Evolutionary conservation across 2,888 invertebrate genomes (phyloP).

Genomic region (Cryptophagus acutangulus): DNA sequence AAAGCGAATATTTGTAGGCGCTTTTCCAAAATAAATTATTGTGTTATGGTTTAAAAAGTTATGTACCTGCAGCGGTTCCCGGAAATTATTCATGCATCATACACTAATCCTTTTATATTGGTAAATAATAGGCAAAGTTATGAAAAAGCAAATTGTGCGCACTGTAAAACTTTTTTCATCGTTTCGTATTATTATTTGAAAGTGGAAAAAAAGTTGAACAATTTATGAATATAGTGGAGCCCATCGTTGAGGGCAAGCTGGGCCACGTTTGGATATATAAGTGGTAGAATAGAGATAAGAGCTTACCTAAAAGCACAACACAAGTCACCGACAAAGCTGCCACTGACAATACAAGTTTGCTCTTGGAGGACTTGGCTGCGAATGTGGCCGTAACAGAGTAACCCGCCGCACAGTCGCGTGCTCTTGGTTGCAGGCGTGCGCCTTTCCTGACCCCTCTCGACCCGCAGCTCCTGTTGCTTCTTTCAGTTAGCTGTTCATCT

Average conservation of each 20-base stretch:
- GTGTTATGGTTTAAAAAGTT: slow-evolving; percentile 27
- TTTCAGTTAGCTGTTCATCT: slow-evolving; percentile 46
- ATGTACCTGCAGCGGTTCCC: slow-evolving; percentile 5
- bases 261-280: slow-evolving; percentile 20
- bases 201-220: no score
- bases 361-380: slow-evolving; percentile 37
- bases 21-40: slow-evolving; percentile 27
- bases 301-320: slow-evolving; percentile 33
- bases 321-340: slow-evolving; percentile 23
- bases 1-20: slow-evolving; percentile 23
- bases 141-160: slow-evolving; percentile 23
- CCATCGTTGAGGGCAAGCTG: no score
- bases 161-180: slow-evolving; percentile 24
- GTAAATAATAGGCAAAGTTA: slow-evolving; percentile 2
- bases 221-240: no score
- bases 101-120: slow-evolving; percentile 1
- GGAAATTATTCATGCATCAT: neutral
- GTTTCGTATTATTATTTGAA: no score
- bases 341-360: slow-evolving; percentile 31
- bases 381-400: slow-evolving; percentile 43
- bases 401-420: slow-evolving; percentile 46
- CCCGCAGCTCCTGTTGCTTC: slow-evolving; percentile 48
- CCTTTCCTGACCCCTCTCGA: slow-evolving; percentile 51
- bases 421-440: slow-evolving; percentile 48
- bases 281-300: slow-evolving; percentile 22